phyloP scores from a whole-genome alignment of 64 coral and sea anemone species.

The Porites lutea region DNA sequence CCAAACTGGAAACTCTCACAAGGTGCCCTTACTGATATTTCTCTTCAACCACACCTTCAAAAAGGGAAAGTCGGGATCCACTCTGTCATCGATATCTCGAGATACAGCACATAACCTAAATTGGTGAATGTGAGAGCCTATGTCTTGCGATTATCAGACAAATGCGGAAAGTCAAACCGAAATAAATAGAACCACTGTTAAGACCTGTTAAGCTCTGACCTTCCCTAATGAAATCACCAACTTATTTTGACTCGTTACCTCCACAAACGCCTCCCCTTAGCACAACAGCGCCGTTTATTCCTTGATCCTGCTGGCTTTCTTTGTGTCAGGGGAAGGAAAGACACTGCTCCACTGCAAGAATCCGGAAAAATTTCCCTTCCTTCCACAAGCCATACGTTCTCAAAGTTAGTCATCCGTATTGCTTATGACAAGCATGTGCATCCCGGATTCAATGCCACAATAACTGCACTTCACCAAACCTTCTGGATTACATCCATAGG shows the following conservation, averaged over 20 bases:
- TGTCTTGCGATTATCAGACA: too few species aligned
- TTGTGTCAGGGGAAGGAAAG: conserved; percentile 54
- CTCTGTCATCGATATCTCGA: too few species aligned
- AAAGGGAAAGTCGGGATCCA: too few species aligned
- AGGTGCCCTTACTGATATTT: too few species aligned
- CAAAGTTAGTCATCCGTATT: conserved; percentile 3
- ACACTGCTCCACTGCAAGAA: conserved; percentile 28
- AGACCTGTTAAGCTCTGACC: not conserved
- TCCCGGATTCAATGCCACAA: conserved; percentile 47
- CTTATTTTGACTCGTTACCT: not conserved
- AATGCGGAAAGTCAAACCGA: too few species aligned
- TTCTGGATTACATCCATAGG: conserved; percentile 46
- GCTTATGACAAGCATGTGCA: conserved; percentile 32
- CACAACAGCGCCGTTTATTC: conserved; percentile 46
- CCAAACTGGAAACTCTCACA: too few species aligned
- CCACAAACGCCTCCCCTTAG: conserved; percentile 12
- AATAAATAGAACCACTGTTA: too few species aligned
- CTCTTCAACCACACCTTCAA: too few species aligned
- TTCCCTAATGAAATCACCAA: conserved; percentile 45
- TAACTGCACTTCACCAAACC: conserved; percentile 30
- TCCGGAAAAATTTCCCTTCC: not conserved
- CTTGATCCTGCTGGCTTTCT: conserved; percentile 39
- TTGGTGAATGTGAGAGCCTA: too few species aligned
- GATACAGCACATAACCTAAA: too few species aligned
- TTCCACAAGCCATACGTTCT: conserved; percentile 15